phyloP scores from a whole-genome alignment of 2,888 invertebrate genomes.

The Phalangium opilio region DNA sequence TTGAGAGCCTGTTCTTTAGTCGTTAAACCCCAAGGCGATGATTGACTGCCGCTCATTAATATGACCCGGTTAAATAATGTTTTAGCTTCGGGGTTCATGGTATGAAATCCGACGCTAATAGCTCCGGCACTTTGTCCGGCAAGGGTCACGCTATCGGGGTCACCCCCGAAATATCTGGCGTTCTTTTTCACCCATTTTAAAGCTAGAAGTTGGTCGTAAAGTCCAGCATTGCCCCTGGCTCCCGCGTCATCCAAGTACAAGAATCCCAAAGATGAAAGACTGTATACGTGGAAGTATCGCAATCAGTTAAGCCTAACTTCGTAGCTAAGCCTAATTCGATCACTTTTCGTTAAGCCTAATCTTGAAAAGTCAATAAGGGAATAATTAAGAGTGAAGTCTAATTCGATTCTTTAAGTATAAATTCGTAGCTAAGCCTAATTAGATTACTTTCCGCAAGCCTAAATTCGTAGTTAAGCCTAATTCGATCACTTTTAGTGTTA shows the following conservation, averaged over 20 bases:
- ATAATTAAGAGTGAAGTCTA: no score
- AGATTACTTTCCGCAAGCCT: no score
- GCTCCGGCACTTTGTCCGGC: conserved; percentile 42
- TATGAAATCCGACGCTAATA: conserved; percentile 32
- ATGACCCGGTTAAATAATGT: conserved; percentile 37
- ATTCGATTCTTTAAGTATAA: no score
- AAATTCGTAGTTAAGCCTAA: no score
- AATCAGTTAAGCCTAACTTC: no score
- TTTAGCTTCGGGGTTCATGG: conserved; percentile 26
- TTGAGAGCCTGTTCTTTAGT: background rate
- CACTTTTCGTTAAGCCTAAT: no score
- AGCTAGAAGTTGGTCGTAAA: conserved; percentile 37
- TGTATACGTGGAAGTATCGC: no score
- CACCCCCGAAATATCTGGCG: conserved; percentile 38
- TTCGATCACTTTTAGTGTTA: no score
- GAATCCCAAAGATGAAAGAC: conserved; percentile 34
- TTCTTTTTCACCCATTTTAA: conserved; percentile 40
- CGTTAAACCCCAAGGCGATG: conserved; percentile 36
- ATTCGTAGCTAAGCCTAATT: no score
- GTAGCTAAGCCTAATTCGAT: no score
- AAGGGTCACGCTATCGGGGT: conserved; percentile 36
- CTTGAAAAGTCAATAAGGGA: no score
- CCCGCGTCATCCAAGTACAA: conserved; percentile 30
- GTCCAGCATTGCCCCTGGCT: conserved; percentile 48
- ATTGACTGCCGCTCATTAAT: conserved; percentile 38